Conservation (phyloP, 2,888 invertebrate species). For the Eilema caniola region DNA sequence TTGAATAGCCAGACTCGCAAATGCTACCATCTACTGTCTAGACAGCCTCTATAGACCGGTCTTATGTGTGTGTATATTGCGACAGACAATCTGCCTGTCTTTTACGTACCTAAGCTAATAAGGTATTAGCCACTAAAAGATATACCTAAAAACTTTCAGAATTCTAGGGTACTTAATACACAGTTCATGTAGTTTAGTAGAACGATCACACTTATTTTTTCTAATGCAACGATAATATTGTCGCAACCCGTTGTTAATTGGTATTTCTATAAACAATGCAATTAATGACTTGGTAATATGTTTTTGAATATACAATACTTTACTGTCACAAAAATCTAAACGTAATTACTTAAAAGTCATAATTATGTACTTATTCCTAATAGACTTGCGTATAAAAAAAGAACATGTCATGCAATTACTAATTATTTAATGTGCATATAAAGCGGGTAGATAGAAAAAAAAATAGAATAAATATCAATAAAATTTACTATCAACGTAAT, state of each 20-base stretch:
- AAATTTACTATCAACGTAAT: too few relatives aligned
- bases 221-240: neutral
- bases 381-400: neutral
- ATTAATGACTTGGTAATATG: too few relatives aligned
- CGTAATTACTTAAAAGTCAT: too few relatives aligned
- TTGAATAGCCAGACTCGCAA: slow-evolving; percentile 1
- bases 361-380: too few relatives aligned
- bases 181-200: neutral
- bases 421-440: neutral
- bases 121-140: too few relatives aligned
- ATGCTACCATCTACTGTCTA: slow-evolving; percentile 12
- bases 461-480: neutral
- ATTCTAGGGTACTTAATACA: neutral
- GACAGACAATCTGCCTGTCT: neutral
- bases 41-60: slow-evolving; percentile 9
- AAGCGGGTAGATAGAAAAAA: neutral
- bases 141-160: neutral
- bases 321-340: too few relatives aligned
- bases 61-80: neutral
- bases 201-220: neutral
- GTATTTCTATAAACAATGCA: neutral
- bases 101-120: neutral
- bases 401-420: neutral
- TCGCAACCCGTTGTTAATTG: neutral
- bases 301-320: too few relatives aligned